Conservation (phyloP, 2,113 vertebrate species). For the Numenius arquata region DNA sequence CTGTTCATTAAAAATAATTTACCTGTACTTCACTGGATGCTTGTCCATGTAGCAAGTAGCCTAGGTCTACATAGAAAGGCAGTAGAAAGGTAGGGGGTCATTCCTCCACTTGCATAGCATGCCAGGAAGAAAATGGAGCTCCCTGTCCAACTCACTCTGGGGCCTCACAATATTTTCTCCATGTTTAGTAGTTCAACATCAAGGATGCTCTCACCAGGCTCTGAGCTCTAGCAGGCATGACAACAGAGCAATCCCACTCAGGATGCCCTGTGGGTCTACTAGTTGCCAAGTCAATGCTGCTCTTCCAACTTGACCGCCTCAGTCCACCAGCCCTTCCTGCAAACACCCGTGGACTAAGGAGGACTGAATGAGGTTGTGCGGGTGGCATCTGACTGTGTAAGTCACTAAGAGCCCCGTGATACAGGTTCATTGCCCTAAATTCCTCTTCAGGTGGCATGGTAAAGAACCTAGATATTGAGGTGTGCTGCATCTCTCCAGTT, state of each 20-base stretch:
- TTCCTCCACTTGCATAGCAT: background rate
- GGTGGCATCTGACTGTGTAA: background rate
- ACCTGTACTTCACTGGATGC: background rate
- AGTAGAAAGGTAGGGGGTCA: background rate
- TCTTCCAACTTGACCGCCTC: background rate
- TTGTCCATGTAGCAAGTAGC: background rate
- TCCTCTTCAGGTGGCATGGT: background rate
- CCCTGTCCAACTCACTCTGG: background rate
- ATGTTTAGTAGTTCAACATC: background rate
- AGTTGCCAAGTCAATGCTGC: background rate
- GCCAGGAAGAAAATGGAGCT: background rate
- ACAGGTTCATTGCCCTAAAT: background rate
- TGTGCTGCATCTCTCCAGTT: background rate
- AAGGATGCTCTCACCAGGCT: background rate
- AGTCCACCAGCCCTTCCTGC: background rate
- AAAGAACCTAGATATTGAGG: background rate
- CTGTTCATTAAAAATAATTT: background rate
- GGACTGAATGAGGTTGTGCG: accelerated
- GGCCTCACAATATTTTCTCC: background rate
- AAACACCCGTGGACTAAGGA: accelerated
- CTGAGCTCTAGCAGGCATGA: background rate
- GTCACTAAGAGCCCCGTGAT: background rate
- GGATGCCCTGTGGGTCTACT: background rate
- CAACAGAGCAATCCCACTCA: background rate
- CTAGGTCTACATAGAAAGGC: background rate